These are phyloP conservation scores for Eumaeus atala DNA, from an alignment of 1,140 invertebrate species.

Conservation along the genomic window DNA sequence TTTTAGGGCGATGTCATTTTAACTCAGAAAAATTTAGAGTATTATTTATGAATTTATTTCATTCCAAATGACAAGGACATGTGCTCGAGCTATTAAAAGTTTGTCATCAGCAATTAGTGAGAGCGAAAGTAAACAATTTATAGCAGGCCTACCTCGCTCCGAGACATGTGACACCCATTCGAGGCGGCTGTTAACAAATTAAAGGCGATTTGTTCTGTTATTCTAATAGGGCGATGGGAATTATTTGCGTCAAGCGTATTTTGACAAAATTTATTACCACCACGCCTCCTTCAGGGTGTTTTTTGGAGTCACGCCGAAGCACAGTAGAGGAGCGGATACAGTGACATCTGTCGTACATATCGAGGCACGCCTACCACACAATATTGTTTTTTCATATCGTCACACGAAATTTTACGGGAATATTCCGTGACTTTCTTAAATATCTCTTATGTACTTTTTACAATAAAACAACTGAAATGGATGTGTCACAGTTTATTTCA, in stretches of 20 bases:
- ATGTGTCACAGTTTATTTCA: too few species aligned
- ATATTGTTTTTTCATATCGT: conserved; percentile 7
- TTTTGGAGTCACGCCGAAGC: conserved; percentile 34
- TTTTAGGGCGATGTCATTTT: too few species aligned
- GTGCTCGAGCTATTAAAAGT: conserved; percentile 52
- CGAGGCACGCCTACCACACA: conserved; percentile 48
- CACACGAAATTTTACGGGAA: not conserved
- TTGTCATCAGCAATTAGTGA: conserved; percentile 70
- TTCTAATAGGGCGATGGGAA: conserved; percentile 71
- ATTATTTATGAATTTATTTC: too few species aligned
- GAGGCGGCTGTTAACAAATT: conserved; percentile 69
- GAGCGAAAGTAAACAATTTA: conserved; percentile 61
- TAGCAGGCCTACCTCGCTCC: conserved; percentile 35
- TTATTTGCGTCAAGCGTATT: conserved; percentile 66
- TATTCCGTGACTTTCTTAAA: too few species aligned
- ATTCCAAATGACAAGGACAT: conserved; percentile 29
- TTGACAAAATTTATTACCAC: conserved; percentile 73
- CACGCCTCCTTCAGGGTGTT: conserved; percentile 62
- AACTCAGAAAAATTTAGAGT: too few species aligned
- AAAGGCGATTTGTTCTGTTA: conserved; percentile 70
- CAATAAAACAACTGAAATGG: too few species aligned
- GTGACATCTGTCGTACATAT: conserved; percentile 61
- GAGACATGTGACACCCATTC: conserved; percentile 67
- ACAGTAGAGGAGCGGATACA: conserved; percentile 38
- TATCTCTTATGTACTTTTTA: too few species aligned